phyloP scores from a whole-genome alignment of 2,113 vertebrate species.

The Sceloporus undulatus region DNA sequence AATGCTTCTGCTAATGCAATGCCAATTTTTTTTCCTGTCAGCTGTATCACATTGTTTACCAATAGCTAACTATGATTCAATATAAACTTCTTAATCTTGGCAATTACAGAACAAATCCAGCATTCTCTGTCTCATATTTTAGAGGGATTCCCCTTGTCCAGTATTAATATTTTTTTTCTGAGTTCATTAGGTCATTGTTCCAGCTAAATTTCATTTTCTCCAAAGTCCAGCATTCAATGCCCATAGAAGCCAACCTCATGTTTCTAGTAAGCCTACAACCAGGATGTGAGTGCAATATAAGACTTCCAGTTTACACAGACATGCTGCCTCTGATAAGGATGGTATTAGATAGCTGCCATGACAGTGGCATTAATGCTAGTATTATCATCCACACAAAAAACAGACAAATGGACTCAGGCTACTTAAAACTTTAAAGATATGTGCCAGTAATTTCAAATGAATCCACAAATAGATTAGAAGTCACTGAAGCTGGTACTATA shows the following conservation, averaged over 20 bases:
- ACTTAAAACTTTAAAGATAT: too few relatives aligned
- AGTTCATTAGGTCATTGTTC: neutral
- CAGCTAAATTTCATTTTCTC: neutral
- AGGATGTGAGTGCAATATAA: neutral
- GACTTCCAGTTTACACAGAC: neutral
- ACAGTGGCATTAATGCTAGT: too few relatives aligned
- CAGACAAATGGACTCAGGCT: too few relatives aligned
- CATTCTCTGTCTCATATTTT: neutral
- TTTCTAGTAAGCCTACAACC: neutral
- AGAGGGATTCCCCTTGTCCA: neutral
- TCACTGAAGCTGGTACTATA: neutral
- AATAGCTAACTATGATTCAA: conserved; percentile 8
- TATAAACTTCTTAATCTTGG: conserved; percentile 1
- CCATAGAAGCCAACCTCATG: neutral
- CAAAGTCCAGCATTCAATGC: neutral
- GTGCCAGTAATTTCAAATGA: too few relatives aligned
- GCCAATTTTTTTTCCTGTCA: neutral
- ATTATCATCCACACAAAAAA: too few relatives aligned
- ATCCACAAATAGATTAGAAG: too few relatives aligned
- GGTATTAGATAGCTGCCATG: neutral
- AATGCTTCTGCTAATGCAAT: conserved; percentile 9
- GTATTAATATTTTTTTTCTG: neutral
- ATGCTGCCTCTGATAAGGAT: neutral
- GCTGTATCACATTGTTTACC: neutral
- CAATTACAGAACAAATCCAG: neutral